phyloP scores from a whole-genome alignment of 2,797 vertebrate species.

The Vespertilio murinus region DNA sequence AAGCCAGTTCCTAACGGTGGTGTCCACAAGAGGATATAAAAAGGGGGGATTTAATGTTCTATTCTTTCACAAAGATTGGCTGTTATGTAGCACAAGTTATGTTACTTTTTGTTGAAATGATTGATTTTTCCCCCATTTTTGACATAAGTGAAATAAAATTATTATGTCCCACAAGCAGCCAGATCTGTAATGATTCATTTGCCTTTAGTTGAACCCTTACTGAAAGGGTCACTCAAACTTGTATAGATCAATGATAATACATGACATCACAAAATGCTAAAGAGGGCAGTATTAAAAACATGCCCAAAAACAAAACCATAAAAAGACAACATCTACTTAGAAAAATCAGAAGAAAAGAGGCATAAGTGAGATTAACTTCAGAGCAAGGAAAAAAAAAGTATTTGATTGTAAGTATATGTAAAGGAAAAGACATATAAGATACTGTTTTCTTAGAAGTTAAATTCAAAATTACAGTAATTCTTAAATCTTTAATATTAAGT shows the following conservation, averaged over 20 bases:
- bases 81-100: conserved; percentile 39
- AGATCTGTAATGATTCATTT: conserved; percentile 62
- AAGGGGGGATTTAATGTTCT: background rate
- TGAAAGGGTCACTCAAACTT: conserved; percentile 38
- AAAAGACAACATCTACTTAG: conserved; percentile 29
- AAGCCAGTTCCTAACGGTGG: conserved; percentile 52
- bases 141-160: conserved; percentile 77
- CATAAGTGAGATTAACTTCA: conserved; percentile 12
- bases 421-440: background rate
- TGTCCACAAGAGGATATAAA: background rate
- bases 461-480: background rate
- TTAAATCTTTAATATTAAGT: background rate
- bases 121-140: conserved; percentile 79
- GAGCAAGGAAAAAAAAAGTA: background rate
- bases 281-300: conserved; percentile 11
- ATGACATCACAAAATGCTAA: conserved; percentile 38
- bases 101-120: conserved; percentile 66
- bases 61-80: conserved; percentile 23
- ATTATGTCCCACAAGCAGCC: conserved; percentile 74
- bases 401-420: background rate
- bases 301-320: conserved; percentile 44
- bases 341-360: conserved; percentile 38
- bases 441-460: background rate
- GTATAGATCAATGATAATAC: conserved; percentile 45
- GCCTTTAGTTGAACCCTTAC: conserved; percentile 46